Percentiles rank a stretch among this genome's conserved stretches.
Evolutionary conservation across 2,888 invertebrate genomes (phyloP).

Genomic region (Noctua comes): DNA sequence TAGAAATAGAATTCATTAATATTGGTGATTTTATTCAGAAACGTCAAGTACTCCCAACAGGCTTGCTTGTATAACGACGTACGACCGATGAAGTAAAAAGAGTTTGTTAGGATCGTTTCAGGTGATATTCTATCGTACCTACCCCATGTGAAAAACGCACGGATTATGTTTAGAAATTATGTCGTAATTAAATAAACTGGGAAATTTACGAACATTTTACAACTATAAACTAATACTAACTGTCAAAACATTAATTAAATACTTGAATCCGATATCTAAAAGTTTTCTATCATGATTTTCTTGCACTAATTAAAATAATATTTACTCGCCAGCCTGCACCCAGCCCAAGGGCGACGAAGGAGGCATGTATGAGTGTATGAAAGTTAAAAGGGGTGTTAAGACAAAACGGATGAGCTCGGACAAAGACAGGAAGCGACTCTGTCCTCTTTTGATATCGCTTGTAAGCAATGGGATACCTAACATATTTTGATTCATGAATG

Average conservation of each 20-base stretch:
- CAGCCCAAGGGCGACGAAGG: constrained; percentile 76
- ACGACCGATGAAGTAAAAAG: background rate
- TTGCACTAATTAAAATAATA: constrained; percentile 25
- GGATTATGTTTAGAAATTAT: background rate
- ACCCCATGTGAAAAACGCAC: background rate
- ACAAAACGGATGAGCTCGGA: constrained; percentile 90
- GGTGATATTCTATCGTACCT: background rate
- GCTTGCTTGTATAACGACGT: background rate
- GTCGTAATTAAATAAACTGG: no score
- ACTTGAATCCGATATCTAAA: background rate
- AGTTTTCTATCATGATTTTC: no score
- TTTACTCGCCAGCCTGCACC: constrained; percentile 37
- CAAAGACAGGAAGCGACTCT: constrained; percentile 89
- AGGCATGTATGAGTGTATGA: constrained; percentile 85
- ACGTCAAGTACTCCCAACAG: background rate
- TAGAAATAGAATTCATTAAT: background rate
- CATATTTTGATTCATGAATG: constrained; percentile 88
- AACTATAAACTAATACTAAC: background rate
- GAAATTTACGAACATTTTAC: no score
- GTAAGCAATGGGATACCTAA: constrained; percentile 82
- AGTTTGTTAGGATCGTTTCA: background rate
- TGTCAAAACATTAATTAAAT: background rate
- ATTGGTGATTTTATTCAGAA: background rate
- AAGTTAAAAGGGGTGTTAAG: constrained; percentile 90
- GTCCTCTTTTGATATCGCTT: constrained; percentile 84